Percentiles rank a stretch among this genome's conserved stretches.
phyloP scores from a whole-genome alignment of 1,140 invertebrate species.

The Oreohelix idahoensis region DNA sequence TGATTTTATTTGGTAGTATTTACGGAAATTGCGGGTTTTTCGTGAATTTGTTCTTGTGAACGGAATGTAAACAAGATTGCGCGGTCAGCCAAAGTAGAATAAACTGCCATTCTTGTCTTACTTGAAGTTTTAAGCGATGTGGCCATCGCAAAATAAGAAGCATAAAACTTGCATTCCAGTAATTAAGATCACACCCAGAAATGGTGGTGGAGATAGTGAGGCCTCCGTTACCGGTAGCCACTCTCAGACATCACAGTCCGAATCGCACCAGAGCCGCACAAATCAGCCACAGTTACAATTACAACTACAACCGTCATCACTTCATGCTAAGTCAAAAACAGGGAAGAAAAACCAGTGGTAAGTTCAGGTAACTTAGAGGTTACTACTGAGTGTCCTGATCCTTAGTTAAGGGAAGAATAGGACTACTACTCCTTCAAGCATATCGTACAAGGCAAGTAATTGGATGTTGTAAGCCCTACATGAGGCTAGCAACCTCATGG shows the following conservation, averaged over 20 bases:
- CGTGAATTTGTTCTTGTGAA: background rate
- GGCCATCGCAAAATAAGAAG: background rate
- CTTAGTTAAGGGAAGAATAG: too few species aligned
- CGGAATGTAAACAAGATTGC: background rate
- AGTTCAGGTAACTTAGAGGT: too few species aligned
- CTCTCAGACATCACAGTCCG: background rate
- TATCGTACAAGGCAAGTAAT: too few species aligned
- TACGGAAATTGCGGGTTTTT: too few species aligned
- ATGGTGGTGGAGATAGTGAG: background rate
- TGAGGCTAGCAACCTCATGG: too few species aligned
- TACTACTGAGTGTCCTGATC: too few species aligned
- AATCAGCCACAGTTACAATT: background rate
- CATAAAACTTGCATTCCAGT: slow-evolving; percentile 15
- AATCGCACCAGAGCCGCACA: background rate
- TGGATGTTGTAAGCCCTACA: too few species aligned
- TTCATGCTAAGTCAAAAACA: background rate
- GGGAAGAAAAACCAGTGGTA: background rate
- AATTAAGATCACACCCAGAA: background rate
- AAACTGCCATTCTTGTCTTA: background rate
- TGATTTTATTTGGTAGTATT: too few species aligned
- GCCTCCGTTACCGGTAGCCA: background rate
- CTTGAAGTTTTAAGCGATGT: background rate
- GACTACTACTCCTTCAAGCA: too few species aligned
- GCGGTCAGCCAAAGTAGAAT: background rate
- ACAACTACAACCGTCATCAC: background rate